phyloP scores from a whole-genome alignment of 2,113 vertebrate species.

The Bettongia penicillata region DNA sequence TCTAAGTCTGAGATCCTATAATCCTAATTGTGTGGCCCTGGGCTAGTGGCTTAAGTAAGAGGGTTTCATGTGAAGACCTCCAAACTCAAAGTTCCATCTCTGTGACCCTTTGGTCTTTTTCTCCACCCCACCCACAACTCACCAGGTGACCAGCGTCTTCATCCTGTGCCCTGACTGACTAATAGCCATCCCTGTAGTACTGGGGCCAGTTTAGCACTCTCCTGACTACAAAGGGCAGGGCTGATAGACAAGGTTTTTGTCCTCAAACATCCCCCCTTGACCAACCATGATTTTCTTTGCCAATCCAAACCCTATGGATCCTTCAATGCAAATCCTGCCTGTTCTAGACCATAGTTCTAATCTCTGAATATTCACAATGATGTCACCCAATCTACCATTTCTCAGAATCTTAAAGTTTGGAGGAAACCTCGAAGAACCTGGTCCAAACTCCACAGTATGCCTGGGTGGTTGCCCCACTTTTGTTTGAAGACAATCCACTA shows the following conservation, averaged over 20 bases:
- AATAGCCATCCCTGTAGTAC: not conserved
- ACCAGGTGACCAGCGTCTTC: not conserved
- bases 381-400: not conserved
- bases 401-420: not conserved
- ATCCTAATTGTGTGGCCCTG: not conserved
- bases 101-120: not conserved
- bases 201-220: not conserved
- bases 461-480: not conserved
- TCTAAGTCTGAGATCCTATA: not conserved
- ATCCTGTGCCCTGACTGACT: not conserved
- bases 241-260: not conserved
- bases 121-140: not conserved
- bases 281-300: not conserved
- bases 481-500: not conserved
- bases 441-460: not conserved
- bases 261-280: not conserved
- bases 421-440: not conserved
- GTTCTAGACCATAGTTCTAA: not conserved
- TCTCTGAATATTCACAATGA: not conserved
- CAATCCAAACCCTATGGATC: not conserved
- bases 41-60: too few species aligned
- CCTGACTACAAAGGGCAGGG: not conserved
- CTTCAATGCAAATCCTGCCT: too few species aligned
- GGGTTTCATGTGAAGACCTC: too few species aligned
- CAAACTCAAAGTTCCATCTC: not conserved